Base-by-base conservation (phyloP, 2,888 invertebrate genomes). In the Itoplectis maculator region DNA sequence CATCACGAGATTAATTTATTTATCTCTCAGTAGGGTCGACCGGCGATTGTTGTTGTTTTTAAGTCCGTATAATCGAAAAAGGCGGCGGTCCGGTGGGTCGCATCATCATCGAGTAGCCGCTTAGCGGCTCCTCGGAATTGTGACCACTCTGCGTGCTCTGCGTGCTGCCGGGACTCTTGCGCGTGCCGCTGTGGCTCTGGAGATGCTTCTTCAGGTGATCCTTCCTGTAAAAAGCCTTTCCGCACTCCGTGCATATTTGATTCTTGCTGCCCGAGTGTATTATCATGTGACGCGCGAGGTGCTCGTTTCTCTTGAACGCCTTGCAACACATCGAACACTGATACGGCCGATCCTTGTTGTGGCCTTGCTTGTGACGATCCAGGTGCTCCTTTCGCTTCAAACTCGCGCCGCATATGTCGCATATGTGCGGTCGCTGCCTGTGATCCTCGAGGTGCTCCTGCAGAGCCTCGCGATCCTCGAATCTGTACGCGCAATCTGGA, bases 241-340 rank as follows among this genome's bases (percentile, higher is more conserved):
- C 96, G 88, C 97, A 97, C 90, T 96, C 95, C 13, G 94, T 94
- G 91, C 97, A 97, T 86, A 96, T 95, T 93, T 97, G 96, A 75
- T 96, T 97, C 93, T 97, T 97, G 92, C 96, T 96, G 59, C 97
- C 97, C 47, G 96, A 96, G 93, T 97, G 97, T 90, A 97, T 97
- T 87, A 97, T 96, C 90, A 96, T 95, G 93, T 97, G 97, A 84
- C 97, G 94, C 91, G 96, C 97, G 88, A 97, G 94, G 89, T 97
- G 97, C 90, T 97, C 97, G 88, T 97, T 96, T 45, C 97, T 94
- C 92, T 97, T 97, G 93, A 97, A 97, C 5, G 95, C 96, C 92
- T 97, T 97, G 91, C 95, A 94, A 89, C 97, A 97, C 79, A 96
- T 95, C 74, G 95, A 95, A 93, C 97, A 97, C 73, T 96, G 96